A percentile compares a stretch with the other conserved stretches of the same genome.
Conservation (phyloP, 2,797 vertebrate species). For the Rallus crepitans region DNA sequence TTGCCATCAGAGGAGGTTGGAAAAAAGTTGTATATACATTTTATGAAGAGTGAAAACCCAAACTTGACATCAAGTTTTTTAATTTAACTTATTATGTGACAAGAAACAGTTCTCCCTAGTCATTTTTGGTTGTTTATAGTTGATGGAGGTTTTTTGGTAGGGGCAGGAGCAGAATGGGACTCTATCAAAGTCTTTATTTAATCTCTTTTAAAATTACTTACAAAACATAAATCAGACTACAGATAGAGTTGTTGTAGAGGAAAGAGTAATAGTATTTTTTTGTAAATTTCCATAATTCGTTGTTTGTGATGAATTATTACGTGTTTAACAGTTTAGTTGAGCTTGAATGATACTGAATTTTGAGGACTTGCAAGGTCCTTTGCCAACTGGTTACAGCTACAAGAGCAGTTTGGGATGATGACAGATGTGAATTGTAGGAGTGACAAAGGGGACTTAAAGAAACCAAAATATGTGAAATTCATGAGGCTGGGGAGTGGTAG, state of each 20-base stretch:
- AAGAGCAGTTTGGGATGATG: not conserved
- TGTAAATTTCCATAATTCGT: not conserved
- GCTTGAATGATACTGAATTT: not conserved
- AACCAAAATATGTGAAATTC: not conserved
- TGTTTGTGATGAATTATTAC: not conserved
- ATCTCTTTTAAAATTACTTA: too few relatives aligned
- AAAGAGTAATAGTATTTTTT: not conserved
- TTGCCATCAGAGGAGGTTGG: not conserved
- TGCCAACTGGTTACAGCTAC: not conserved
- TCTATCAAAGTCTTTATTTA: not conserved
- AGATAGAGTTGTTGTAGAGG: not conserved
- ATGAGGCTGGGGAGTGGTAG: not conserved
- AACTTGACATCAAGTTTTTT: not conserved
- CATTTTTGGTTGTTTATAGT: too few relatives aligned
- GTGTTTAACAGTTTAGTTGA: not conserved
- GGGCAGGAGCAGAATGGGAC: fast-evolving
- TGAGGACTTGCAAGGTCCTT: not conserved
- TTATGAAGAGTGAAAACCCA: not conserved
- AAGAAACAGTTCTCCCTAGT: not conserved
- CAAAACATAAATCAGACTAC: not conserved
- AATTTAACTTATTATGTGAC: not conserved
- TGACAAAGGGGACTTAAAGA: not conserved
- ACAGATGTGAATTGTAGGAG: not conserved
- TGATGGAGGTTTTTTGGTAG: not conserved
- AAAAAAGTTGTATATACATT: not conserved